Conservation (phyloP, 2,797 vertebrate species). For the Menidia menidia region DNA sequence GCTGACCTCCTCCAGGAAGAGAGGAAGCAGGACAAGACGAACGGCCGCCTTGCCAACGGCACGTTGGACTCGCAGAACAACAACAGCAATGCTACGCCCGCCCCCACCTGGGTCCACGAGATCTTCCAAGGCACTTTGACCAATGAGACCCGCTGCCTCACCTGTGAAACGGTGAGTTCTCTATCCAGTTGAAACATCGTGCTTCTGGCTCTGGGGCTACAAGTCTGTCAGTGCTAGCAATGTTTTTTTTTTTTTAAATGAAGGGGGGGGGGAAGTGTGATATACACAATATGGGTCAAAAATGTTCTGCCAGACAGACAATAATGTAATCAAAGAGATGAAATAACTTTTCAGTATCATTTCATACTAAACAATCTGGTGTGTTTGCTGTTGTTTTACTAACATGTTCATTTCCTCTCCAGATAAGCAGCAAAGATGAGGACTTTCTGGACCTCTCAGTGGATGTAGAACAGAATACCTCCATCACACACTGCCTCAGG, state of each 20-base stretch:
- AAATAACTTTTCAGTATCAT: not conserved
- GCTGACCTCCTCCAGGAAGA: conserved; percentile 98
- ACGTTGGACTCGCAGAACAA: conserved; percentile 94
- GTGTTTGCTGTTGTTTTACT: not conserved
- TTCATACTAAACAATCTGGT: not conserved
- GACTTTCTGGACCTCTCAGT: conserved; percentile 99
- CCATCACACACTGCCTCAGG: conserved; percentile 98
- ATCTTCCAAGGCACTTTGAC: conserved; percentile 99
- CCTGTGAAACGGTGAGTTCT: conserved; percentile 93
- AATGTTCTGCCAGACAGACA: too few relatives aligned
- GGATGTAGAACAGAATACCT: conserved; percentile 98
- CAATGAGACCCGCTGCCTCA: conserved; percentile 98
- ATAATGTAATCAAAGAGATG: not conserved
- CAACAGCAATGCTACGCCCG: conserved; percentile 90
- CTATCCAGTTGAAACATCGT: not conserved
- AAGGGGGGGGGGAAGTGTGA: too few relatives aligned
- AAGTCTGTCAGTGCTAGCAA: not conserved
- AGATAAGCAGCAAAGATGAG: conserved; percentile 99
- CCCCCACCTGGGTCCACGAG: conserved; percentile 97
- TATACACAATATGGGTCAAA: too few relatives aligned
- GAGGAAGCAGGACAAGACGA: conserved; percentile 96
- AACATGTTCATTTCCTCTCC: conserved; percentile 24
- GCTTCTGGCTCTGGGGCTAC: not conserved
- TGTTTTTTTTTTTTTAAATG: not conserved
- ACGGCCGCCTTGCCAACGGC: conserved; percentile 91